phyloP scores from a whole-genome alignment of 2,113 vertebrate species.

The Corythoichthys intestinalis region DNA sequence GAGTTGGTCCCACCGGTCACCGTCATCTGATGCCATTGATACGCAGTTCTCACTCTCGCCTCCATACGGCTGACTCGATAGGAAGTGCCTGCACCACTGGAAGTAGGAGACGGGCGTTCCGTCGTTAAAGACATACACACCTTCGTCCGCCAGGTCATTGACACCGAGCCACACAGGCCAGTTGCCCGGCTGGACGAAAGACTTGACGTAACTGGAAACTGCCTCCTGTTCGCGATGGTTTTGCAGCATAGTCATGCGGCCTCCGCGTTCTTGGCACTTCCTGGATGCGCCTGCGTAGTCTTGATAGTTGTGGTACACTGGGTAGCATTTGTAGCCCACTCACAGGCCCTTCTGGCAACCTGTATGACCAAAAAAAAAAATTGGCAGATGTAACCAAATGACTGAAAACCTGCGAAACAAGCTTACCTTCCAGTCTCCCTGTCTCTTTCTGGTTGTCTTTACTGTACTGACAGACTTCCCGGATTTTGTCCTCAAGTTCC shows the following conservation, averaged over 20 bases:
- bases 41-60: slow-evolving; percentile 85
- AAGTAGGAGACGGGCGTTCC: slow-evolving; percentile 81
- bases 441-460: slow-evolving; percentile 78
- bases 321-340: slow-evolving; percentile 81
- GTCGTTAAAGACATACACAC: slow-evolving; percentile 82
- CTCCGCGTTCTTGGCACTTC: slow-evolving; percentile 78
- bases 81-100: slow-evolving; percentile 83
- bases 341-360: slow-evolving; percentile 82
- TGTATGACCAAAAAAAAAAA: slow-evolving; percentile 28
- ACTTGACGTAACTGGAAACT: slow-evolving; percentile 75
- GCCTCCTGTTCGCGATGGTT: slow-evolving; percentile 79
- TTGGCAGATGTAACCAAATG: neutral
- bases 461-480: slow-evolving; percentile 72
- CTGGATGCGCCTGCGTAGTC: slow-evolving; percentile 75
- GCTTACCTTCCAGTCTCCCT: slow-evolving; percentile 78
- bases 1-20: slow-evolving; percentile 91
- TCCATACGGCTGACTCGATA: slow-evolving; percentile 85
- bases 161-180: slow-evolving; percentile 88
- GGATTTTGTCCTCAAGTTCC: slow-evolving; percentile 75
- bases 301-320: slow-evolving; percentile 77
- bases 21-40: slow-evolving; percentile 84
- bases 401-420: no score
- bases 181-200: slow-evolving; percentile 79
- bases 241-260: slow-evolving; percentile 80
- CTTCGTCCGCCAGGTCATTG: slow-evolving; percentile 81